Percentiles rank a stretch among this genome's conserved stretches.
These are phyloP conservation scores for Falco novaeseelandiae DNA, from an alignment of 2,797 vertebrate genomes.

Conservation along the genomic window DNA sequence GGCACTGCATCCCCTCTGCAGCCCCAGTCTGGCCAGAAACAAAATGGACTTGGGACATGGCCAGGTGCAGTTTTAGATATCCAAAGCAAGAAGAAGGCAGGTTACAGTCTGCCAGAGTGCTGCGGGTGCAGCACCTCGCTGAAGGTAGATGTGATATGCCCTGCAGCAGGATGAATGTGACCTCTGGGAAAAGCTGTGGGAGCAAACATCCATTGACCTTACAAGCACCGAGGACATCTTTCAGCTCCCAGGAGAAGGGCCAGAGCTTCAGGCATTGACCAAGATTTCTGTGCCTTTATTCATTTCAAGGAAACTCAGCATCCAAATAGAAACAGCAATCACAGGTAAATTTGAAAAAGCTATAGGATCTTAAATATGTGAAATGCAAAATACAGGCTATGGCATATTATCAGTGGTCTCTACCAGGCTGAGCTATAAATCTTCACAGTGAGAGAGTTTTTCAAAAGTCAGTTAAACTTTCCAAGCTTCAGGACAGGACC, in stretches of 20 bases:
- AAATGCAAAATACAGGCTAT: not conserved
- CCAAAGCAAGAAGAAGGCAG: not conserved
- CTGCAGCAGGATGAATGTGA: fast-evolving
- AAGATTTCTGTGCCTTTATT: not conserved
- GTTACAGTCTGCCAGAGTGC: not conserved
- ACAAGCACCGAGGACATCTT: not conserved
- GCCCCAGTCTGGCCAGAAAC: not conserved
- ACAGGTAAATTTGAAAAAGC: not conserved
- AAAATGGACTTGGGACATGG: fast-evolving
- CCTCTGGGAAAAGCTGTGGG: not conserved
- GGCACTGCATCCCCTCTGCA: not conserved
- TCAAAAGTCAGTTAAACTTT: not conserved
- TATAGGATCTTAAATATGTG: not conserved
- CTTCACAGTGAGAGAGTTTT: not conserved
- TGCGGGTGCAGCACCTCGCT: fast-evolving
- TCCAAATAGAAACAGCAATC: not conserved
- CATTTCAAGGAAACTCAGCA: not conserved
- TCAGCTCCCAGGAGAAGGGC: not conserved
- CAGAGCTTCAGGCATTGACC: not conserved
- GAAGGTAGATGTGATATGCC: not conserved
- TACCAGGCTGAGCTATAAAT: not conserved
- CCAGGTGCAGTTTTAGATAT: not conserved
- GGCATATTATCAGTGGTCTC: not conserved
- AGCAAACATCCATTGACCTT: fast-evolving
- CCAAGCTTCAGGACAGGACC: not conserved